phyloP scores from a whole-genome alignment of 2,113 vertebrate species.

The Amazona guildingii region DNA sequence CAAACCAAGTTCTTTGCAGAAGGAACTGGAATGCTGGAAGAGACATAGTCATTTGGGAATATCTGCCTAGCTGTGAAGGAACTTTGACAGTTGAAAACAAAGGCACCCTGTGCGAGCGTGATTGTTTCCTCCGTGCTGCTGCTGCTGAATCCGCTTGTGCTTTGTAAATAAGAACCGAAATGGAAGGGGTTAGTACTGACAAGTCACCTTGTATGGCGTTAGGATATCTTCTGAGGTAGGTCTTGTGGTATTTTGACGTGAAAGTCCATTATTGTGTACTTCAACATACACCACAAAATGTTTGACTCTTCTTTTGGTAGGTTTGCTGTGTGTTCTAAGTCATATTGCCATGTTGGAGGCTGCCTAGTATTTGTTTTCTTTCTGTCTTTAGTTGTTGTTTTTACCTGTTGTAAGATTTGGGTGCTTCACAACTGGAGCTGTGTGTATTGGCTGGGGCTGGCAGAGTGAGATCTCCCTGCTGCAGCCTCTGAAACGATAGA shows the following conservation, averaged over 20 bases:
- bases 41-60: neutral
- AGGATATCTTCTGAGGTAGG: slow-evolving; percentile 37
- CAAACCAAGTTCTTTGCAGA: neutral
- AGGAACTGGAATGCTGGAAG: slow-evolving; percentile 18
- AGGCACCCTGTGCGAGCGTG: neutral
- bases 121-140: neutral
- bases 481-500: slow-evolving; percentile 4
- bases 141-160: slow-evolving; percentile 11
- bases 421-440: neutral
- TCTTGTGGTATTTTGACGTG: neutral
- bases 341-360: neutral
- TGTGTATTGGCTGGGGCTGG: slow-evolving; percentile 7
- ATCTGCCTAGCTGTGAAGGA: neutral
- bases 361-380: neutral
- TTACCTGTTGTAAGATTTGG: neutral
- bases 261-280: neutral
- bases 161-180: slow-evolving; percentile 11
- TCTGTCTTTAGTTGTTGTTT: neutral
- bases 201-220: neutral
- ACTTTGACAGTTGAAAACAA: slow-evolving; percentile 14
- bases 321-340: neutral
- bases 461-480: slow-evolving; percentile 16
- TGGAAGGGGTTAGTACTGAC: slow-evolving; percentile 20
- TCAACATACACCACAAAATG: neutral
- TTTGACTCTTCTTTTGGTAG: neutral